A percentile compares a stretch with the other conserved stretches of the same genome.
These are phyloP conservation scores for Sclerodermus sp. DNA, from an alignment of 2,888 invertebrate species.

Conservation along the genomic window DNA sequence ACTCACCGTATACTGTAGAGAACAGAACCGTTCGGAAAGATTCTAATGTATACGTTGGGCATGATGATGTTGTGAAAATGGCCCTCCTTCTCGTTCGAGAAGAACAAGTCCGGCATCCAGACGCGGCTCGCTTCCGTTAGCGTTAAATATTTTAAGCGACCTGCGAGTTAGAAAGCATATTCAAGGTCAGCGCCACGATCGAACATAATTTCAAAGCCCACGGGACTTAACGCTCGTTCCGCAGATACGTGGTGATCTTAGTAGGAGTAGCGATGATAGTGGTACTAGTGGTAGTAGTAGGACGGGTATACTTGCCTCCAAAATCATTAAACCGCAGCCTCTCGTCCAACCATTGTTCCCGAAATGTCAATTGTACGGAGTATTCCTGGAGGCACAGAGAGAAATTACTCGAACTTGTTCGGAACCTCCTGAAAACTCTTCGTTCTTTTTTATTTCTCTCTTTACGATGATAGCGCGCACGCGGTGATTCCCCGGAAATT, in stretches of 20 bases:
- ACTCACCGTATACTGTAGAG: constrained; percentile 88
- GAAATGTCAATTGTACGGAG: constrained; percentile 95
- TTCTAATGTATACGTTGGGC: constrained; percentile 96
- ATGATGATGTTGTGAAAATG: constrained; percentile 97
- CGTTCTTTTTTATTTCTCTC: too few relatives aligned
- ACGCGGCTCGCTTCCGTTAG: constrained; percentile 92
- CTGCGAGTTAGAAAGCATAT: constrained; percentile 56
- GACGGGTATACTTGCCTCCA: constrained; percentile 67
- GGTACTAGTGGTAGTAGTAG: too few relatives aligned
- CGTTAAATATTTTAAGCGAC: constrained; percentile 87
- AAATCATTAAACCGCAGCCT: constrained; percentile 86
- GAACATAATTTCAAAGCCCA: too few relatives aligned
- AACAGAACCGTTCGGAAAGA: constrained; percentile 92
- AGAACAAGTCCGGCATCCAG: constrained; percentile 99
- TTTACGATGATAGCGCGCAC: too few relatives aligned
- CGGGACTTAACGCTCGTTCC: too few relatives aligned
- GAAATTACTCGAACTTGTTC: too few relatives aligned
- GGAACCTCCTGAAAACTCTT: too few relatives aligned
- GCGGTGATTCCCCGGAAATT: too few relatives aligned
- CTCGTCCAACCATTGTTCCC: constrained; percentile 96
- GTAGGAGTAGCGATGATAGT: too few relatives aligned
- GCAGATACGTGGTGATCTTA: too few relatives aligned
- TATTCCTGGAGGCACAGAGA: constrained; percentile 78
- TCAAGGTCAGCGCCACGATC: not conserved
- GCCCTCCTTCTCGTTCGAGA: constrained; percentile 96